Base-by-base conservation (phyloP, 2,888 invertebrate genomes). In the Nomada ruficornis region DNA sequence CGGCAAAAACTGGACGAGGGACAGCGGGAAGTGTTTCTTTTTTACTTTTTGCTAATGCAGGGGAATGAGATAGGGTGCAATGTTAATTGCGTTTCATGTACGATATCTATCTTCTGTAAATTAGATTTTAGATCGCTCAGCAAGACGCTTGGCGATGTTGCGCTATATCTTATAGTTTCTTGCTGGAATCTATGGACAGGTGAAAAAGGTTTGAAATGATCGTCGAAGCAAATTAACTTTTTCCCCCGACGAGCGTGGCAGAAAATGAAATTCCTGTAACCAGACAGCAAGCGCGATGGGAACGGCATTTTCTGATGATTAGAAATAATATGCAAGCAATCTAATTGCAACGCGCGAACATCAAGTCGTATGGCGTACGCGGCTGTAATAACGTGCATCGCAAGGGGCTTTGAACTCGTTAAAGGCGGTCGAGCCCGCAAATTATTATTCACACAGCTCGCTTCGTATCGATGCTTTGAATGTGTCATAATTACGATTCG, bases 401-500 rank as follows among this genome's bases (percentile, higher is more conserved):
- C 65, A 77, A 77, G 50, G 62, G 57, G 62, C 72, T 57, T 52
- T 62, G 67, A 72, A 63, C 72, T 68, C 60, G 73, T 80, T 68
- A 73, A 80, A 69, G 57, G 50, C 20, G 10, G 15, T 23, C 52
- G 71, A 44, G 57, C 78, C 68, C 78, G 63, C 73, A 73, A 80
- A 80, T 80, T 72, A 72, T 80, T 78, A 64, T 78, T 55, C 65
- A 71, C 81, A 60, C 69, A 54, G 11, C 44, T n/a, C 54, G 57
- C 26, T 47, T 9, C 64, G 36, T 72, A 65, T 59, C 65, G 70
- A 71, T 52, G 74, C 44, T 52, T 54, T n/a, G 72, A 69, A 60
- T 54, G 59, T 59, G 76, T 73, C 54, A 74, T 78, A 82, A 83
- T 83, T 82, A 74, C 62, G 73, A 78, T 83, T 71, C 73, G 64